These are phyloP conservation scores for Bhutanitis thaidina DNA, from an alignment of 2,888 invertebrate species.

Conservation along the genomic window DNA sequence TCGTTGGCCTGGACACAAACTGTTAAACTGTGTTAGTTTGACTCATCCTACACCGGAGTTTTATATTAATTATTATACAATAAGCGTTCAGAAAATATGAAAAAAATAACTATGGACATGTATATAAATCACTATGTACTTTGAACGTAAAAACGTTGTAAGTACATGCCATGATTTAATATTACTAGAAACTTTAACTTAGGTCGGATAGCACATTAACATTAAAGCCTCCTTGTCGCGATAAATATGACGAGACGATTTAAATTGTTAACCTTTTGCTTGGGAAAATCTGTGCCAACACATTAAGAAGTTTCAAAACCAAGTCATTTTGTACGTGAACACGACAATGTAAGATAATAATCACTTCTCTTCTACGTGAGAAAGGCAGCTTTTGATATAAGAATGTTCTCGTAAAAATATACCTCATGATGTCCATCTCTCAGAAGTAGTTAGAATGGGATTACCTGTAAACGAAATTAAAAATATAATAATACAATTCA, in stretches of 20 bases:
- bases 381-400: conserved; percentile 15
- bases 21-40: too few relatives aligned
- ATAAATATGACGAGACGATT: conserved; percentile 30
- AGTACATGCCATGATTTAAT: too few relatives aligned
- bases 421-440: conserved; percentile 7
- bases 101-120: too few relatives aligned
- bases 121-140: too few relatives aligned
- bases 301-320: conserved; percentile 45
- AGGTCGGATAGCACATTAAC: conserved; percentile 9
- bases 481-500: background rate
- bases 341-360: conserved; percentile 24
- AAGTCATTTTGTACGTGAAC: conserved; percentile 29
- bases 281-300: conserved; percentile 47
- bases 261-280: conserved; percentile 60
- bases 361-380: conserved; percentile 19
- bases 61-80: too few relatives aligned
- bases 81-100: too few relatives aligned
- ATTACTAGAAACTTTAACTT: background rate
- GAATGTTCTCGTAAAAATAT: conserved; percentile 12
- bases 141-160: too few relatives aligned
- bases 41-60: too few relatives aligned
- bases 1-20: too few relatives aligned
- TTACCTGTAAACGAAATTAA: conserved; percentile 16
- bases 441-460: background rate
- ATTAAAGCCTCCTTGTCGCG: background rate